Evolutionary conservation across 2,113 vertebrate species (phyloP).

Genomic region (Salvelinus fontinalis): DNA sequence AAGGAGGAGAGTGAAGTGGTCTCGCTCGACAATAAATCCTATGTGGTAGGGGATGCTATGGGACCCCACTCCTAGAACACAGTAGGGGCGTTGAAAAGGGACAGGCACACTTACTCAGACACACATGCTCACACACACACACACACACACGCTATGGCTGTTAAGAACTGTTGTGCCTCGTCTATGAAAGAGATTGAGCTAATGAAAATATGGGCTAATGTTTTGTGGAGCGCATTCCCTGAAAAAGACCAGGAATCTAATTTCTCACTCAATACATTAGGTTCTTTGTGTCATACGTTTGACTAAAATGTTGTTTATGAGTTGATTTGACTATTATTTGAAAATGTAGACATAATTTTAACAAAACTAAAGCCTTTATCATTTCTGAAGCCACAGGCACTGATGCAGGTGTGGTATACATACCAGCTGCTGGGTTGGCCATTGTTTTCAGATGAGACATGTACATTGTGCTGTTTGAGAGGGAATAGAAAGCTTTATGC

Average conservation of each 20-base stretch:
- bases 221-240: conserved; percentile 21
- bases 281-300: conserved; percentile 40
- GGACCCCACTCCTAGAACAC: conserved; percentile 19
- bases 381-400: conserved; percentile 14
- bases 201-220: conserved; percentile 30
- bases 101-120: background rate
- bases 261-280: conserved; percentile 33
- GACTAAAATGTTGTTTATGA: conserved; percentile 25
- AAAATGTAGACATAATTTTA: conserved; percentile 27
- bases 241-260: background rate
- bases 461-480: conserved; percentile 27
- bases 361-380: conserved; percentile 14
- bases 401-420: background rate
- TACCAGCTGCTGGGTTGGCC: conserved; percentile 12
- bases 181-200: conserved; percentile 34
- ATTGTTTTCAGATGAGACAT: conserved; percentile 37
- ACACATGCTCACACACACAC: conserved; percentile 12
- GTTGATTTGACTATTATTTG: background rate
- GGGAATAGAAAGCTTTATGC: conserved; percentile 51
- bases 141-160: background rate
- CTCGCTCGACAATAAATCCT: conserved; percentile 13
- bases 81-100: conserved; percentile 25
- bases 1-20: conserved; percentile 15
- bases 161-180: conserved; percentile 47
- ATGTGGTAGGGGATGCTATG: conserved; percentile 15